Base-by-base conservation (phyloP, 2,888 invertebrate genomes). In the Drosophila sordidapex region DNA sequence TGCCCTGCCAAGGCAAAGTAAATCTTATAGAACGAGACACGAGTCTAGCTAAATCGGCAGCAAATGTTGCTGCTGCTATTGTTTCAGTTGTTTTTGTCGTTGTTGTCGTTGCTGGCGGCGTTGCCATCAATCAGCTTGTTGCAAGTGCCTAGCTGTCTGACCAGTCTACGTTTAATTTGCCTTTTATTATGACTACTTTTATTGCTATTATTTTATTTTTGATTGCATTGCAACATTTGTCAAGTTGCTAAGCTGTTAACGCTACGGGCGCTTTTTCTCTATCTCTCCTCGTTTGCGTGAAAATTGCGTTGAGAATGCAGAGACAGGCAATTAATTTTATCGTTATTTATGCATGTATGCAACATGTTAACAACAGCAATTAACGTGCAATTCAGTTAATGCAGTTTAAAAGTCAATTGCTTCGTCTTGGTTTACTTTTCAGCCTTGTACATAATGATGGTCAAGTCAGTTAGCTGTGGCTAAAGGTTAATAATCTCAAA, bases 321-420 rank as follows among this genome's bases (percentile, higher is more conserved):
- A 74, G 89, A 70, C 74, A 76, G 57, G 76, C 81, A 88, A 89
- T 89, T 87, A 87, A 85, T 81, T 81, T 81, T 62, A 81, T 77
- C 61, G 70, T 71, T 74, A 74, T 75, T 87, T 84, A 85, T 87
- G 87, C 74, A 72, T 65, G 76, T 66, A 78, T 38, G 62, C 21
- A 33, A 33, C 11, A 33, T 56, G 60, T 63, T 66, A 69, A 81
- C 53, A 64, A 59, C 66, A 31, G 54, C 58, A 59, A 49, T 66
- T 79, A 70, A 82, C 73, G 74, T 70, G 76, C 72, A 49, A 57
- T 57, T 43, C 31, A 31, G 40, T 62, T 67, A 72, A 86, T 76
- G 80, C 84, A 63, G 90, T 81, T 81, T 83, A 87, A 75, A 71
- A 79, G 83, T 75, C 88, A 88, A 89, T 83, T 79, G 83, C 81